Percentiles rank a stretch among this genome's conserved stretches.
These are phyloP conservation scores for Pelosia muscerda DNA, from an alignment of 2,888 invertebrate genomes.

Conservation along the genomic window DNA sequence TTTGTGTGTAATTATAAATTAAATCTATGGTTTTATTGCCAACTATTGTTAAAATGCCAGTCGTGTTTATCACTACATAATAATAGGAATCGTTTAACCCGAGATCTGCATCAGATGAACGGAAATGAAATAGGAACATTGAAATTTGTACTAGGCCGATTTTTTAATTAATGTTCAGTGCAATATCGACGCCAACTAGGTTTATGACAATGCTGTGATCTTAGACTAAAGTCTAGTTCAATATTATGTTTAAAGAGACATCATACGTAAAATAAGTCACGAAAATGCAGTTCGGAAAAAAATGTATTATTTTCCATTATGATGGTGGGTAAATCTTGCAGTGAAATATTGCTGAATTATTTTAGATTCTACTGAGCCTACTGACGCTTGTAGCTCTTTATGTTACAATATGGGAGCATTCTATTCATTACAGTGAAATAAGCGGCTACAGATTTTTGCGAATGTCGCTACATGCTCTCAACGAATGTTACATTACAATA, in stretches of 20 bases:
- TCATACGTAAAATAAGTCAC: not conserved
- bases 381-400: not conserved
- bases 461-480: not conserved
- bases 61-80: slow-evolving; percentile 43
- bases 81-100: slow-evolving; percentile 55
- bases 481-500: not conserved
- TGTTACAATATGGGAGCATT: not conserved
- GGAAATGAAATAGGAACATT: slow-evolving; percentile 48
- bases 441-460: not conserved
- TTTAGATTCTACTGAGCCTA: not conserved
- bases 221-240: not conserved
- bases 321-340: not conserved
- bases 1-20: not conserved
- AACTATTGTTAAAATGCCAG: slow-evolving; percentile 33
- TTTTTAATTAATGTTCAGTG: slow-evolving; percentile 13
- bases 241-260: not conserved
- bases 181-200: not conserved
- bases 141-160: slow-evolving; percentile 45
- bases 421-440: not conserved
- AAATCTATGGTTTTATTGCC: not conserved
- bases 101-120: slow-evolving; percentile 55
- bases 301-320: not conserved
- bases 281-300: not conserved
- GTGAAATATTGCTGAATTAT: not conserved
- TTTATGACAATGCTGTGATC: not conserved